A percentile compares a stretch with the other conserved stretches of the same genome.
phyloP scores from a whole-genome alignment of 2,888 invertebrate species.

The Agriopis aurantiaria region DNA sequence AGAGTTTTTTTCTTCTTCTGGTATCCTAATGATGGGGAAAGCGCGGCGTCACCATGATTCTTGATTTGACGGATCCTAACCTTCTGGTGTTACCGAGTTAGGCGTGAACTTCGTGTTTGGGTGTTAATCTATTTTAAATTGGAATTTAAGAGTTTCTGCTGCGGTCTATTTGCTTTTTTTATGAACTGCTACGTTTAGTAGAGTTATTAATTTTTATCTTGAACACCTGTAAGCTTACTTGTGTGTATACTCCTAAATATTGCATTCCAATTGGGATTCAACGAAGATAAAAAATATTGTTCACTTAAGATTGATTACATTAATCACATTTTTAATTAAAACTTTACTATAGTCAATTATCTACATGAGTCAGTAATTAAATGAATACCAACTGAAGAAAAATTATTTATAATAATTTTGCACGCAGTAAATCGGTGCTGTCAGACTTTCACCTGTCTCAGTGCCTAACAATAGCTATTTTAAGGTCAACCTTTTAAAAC shows the following conservation, averaged over 20 bases:
- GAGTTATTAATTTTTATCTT: conserved; percentile 22
- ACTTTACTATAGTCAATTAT: too few species aligned
- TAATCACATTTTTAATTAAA: background rate
- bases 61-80: conserved; percentile 71
- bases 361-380: too few species aligned
- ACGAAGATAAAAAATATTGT: background rate
- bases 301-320: background rate
- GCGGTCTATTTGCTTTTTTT: conserved; percentile 53
- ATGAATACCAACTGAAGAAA: too few species aligned
- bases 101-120: conserved; percentile 72
- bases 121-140: conserved; percentile 77
- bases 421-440: background rate
- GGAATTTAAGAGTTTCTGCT: conserved; percentile 54
- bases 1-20: conserved; percentile 76
- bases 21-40: conserved; percentile 79
- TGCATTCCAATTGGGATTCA: background rate
- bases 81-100: conserved; percentile 70
- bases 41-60: conserved; percentile 76
- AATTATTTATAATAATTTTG: too few species aligned
- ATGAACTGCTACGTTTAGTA: conserved; percentile 32
- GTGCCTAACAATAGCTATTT: conserved; percentile 18
- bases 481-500: conserved; percentile 19
- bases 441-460: background rate
- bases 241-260: background rate
- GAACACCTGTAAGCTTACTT: conserved; percentile 19